Evolutionary conservation across 1,140 invertebrate species (phyloP).

Genomic region (Bombus confusus): DNA sequence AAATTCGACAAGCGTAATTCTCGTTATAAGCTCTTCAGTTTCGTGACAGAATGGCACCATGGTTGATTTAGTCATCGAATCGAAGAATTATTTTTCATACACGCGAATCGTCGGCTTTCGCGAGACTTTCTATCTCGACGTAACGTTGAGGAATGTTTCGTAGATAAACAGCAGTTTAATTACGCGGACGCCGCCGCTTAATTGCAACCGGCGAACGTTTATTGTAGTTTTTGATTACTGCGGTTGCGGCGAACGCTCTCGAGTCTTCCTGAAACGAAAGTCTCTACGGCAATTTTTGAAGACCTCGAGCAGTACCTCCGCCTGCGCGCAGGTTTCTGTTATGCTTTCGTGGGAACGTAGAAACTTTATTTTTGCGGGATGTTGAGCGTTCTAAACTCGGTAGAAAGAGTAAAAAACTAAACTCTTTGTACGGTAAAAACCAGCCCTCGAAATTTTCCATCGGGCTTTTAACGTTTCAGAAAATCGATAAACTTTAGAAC

Average conservation of each 20-base stretch:
- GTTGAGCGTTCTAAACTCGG: neutral
- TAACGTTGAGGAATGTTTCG: conserved; percentile 10
- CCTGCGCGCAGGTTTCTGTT: neutral
- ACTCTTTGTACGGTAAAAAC: neutral
- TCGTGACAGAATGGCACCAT: neutral
- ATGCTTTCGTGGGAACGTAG: neutral
- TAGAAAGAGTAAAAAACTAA: neutral
- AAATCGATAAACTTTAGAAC: neutral
- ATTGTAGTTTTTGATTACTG: conserved; percentile 52
- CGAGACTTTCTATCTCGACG: conserved; percentile 9
- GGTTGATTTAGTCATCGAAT: neutral
- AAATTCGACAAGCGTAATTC: too few relatives aligned
- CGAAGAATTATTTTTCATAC: neutral
- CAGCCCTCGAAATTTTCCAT: neutral
- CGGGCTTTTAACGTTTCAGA: neutral
- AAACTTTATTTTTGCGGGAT: neutral
- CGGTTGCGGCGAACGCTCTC: conserved; percentile 12
- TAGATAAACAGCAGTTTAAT: conserved; percentile 40
- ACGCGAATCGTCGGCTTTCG: too few relatives aligned
- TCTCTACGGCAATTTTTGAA: neutral
- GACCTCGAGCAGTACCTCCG: too few relatives aligned
- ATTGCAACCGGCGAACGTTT: conserved; percentile 27
- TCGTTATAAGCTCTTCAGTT: too few relatives aligned
- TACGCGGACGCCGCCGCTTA: conserved; percentile 42
- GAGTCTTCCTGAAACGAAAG: conserved; percentile 31